Percentiles rank a stretch among this genome's conserved stretches.
Conservation (phyloP, 2,797 vertebrate species). For the Xiphorhynchus erythropygius region DNA sequence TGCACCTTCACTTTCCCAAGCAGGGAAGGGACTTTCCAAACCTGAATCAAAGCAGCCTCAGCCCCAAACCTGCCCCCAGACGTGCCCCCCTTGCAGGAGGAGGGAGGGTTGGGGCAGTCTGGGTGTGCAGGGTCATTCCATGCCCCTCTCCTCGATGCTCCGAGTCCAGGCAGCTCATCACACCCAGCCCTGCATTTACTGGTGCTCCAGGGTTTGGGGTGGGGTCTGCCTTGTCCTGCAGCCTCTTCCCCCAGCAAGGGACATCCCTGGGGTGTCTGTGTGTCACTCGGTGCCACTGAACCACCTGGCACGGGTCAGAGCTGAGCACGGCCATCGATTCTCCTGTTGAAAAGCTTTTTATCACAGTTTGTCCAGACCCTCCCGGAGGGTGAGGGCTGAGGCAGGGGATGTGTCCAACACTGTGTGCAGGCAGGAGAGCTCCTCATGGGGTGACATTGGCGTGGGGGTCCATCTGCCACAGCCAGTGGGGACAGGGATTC, state of each 20-base stretch:
- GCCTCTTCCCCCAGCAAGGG: not conserved
- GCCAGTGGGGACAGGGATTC: not conserved
- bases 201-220: not conserved
- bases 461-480: not conserved
- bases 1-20: not conserved
- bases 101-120: not conserved
- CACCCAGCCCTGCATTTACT: fast-evolving
- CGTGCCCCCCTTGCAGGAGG: not conserved
- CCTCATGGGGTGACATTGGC: fast-evolving
- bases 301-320: not conserved
- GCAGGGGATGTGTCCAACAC: fast-evolving
- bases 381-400: fast-evolving
- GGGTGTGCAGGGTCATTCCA: not conserved
- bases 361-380: fast-evolving
- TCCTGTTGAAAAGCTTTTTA: not conserved
- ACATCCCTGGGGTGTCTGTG: not conserved
- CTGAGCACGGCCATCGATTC: not conserved
- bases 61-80: not conserved
- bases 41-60: not conserved
- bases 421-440: not conserved
- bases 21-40: not conserved
- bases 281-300: not conserved
- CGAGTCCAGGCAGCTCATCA: not conserved
- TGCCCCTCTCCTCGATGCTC: not conserved
- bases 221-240: not conserved